A percentile compares a stretch with the other conserved stretches of the same genome.
phyloP scores from a whole-genome alignment of 2,113 vertebrate genomes.

The Sinocyclocheilus rhinocerous region DNA sequence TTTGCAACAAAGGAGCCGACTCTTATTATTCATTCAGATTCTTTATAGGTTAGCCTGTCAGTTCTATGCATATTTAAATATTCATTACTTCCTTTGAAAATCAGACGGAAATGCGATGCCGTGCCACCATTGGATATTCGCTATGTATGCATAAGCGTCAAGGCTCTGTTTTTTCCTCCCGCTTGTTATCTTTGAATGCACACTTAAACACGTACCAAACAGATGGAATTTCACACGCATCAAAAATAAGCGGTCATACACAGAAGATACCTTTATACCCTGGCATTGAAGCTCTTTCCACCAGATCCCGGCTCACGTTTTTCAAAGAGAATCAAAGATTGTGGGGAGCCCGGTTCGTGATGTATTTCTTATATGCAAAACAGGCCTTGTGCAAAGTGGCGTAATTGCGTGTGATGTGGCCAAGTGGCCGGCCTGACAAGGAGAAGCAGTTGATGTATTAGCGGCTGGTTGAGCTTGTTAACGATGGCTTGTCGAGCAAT shows the following conservation, averaged over 20 bases:
- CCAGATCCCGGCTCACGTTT: slow-evolving; percentile 32
- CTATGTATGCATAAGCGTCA: slow-evolving; percentile 21
- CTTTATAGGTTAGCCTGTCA: slow-evolving; percentile 65
- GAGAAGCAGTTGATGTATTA: slow-evolving; percentile 91
- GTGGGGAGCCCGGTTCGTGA: background rate
- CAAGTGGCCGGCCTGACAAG: slow-evolving; percentile 88
- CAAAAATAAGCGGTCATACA: background rate
- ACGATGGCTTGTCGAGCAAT: slow-evolving; percentile 69
- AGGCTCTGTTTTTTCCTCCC: background rate
- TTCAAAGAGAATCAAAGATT: slow-evolving; percentile 82
- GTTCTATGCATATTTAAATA: slow-evolving; percentile 67
- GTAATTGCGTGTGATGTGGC: slow-evolving; percentile 87
- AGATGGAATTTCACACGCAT: slow-evolving; percentile 21
- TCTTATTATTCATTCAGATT: slow-evolving; percentile 65
- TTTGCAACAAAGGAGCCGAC: slow-evolving; percentile 58
- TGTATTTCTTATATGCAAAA: slow-evolving; percentile 67
- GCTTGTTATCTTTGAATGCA: slow-evolving; percentile 42
- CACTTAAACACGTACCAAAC: slow-evolving; percentile 44
- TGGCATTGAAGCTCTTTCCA: slow-evolving; percentile 38
- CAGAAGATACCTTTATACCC: background rate
- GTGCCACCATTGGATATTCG: slow-evolving; percentile 32
- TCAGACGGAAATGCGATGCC: slow-evolving; percentile 62
- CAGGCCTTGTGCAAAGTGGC: slow-evolving; percentile 76
- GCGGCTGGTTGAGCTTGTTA: slow-evolving; percentile 89
- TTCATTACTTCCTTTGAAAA: slow-evolving; percentile 66